Percentiles rank a stretch among this genome's conserved stretches.
Evolutionary conservation across 1,140 invertebrate genomes (phyloP).

Genomic region (Oryzaephilus surinamensis): DNA sequence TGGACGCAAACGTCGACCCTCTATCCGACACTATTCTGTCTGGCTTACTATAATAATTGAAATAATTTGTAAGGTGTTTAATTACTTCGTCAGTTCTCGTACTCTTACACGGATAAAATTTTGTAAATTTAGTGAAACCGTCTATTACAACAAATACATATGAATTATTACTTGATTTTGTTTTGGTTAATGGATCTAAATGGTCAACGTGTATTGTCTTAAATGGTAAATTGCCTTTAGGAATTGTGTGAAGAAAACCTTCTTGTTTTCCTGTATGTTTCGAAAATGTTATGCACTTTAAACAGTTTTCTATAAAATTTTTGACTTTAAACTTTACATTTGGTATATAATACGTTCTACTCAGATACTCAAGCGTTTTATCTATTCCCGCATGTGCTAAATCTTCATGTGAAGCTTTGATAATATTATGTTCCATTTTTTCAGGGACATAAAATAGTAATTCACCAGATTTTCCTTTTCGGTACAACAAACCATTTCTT

Average conservation of each 20-base stretch:
- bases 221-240: constrained; percentile 19
- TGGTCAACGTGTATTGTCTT: constrained; percentile 24
- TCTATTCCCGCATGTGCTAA: constrained; percentile 12
- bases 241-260: constrained; percentile 18
- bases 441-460: constrained; percentile 3
- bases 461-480: not conserved
- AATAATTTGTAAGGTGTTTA: constrained; percentile 13
- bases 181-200: constrained; percentile 15
- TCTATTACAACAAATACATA: constrained; percentile 18
- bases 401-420: constrained; percentile 2
- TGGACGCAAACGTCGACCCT: constrained; percentile 20
- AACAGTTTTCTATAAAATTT: constrained; percentile 11
- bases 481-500: not conserved
- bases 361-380: constrained; percentile 15
- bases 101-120: constrained; percentile 10
- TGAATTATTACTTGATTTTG: constrained; percentile 7
- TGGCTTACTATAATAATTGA: constrained; percentile 18
- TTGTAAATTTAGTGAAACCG: constrained; percentile 20
- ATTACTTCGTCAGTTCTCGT: constrained; percentile 11
- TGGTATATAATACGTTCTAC: constrained; percentile 19
- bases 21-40: constrained; percentile 20
- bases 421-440: not conserved
- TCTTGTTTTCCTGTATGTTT: constrained; percentile 14
- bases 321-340: constrained; percentile 17
- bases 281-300: constrained; percentile 18